Evolutionary conservation across 2,113 vertebrate species (phyloP), one percentile per base, ranked within the genome.

Genomic region (Hypomesus transpacificus): DNA sequence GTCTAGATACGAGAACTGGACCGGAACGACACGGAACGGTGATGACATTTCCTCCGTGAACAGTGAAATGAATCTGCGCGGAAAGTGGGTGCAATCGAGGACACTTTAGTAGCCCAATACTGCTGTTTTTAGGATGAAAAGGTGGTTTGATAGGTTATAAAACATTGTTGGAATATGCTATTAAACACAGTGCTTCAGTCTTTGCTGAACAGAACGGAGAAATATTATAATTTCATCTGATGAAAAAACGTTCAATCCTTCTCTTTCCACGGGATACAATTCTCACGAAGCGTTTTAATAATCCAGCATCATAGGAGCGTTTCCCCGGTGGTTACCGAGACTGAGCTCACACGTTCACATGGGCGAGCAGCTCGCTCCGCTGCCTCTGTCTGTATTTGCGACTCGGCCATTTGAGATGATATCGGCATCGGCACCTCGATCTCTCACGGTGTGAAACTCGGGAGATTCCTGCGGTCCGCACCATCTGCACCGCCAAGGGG

Each of bases 381-480:
- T 66, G 50, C 65, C 31, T 46, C 31, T 46, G 46, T 46, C 31
- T 3, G 61, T 51, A 71, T 72, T 54, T 56, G 22, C 66, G 31
- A 34, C 28, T 50, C 69, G 56, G 58, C 28, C 50, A n/a, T 26
- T 34, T 62, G 74, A 68, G 70, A 73, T 81, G 65, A 71, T 46
- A 46, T 11, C 39, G 39, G 39, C 39, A 46, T 11, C 56, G 53
- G 60, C 81, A 77, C 56, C 75, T 69, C 63, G 71, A 46, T 34
- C 62, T 65, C 75, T 70, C 31, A 9, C 74, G 51, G 59, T 50
- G 70, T 79, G 71, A 82, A 51, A 60, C 66, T 50, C 63, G 28
- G 68, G 60, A 60, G 28, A 61, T 62, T 79, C 69, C 68, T 68
- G 65, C 52, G 50, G 66, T 73, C 69, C 64, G 59, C 28, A 34